Percentiles rank a stretch among this genome's conserved stretches.
phyloP scores from a whole-genome alignment of 2,797 vertebrate species.

The Natrix natrix region DNA sequence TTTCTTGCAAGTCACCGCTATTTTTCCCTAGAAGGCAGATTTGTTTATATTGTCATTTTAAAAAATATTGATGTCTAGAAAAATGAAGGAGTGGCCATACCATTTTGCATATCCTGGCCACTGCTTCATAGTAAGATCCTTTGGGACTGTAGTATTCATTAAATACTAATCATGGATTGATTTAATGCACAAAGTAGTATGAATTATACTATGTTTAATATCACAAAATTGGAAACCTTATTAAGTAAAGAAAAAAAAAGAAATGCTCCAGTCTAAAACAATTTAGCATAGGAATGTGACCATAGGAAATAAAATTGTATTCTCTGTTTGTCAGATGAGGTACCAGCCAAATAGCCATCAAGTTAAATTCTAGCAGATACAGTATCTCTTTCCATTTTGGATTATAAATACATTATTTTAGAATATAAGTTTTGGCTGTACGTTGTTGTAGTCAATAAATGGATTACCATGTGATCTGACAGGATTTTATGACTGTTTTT shows the following conservation, averaged over 20 bases:
- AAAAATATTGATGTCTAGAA: background rate
- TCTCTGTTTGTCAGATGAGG: too few species aligned
- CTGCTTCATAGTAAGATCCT: background rate
- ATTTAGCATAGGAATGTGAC: too few species aligned
- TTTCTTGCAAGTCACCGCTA: background rate
- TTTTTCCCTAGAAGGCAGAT: background rate
- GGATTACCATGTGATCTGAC: too few species aligned
- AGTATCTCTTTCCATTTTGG: too few species aligned
- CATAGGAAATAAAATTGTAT: too few species aligned
- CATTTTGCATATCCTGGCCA: background rate
- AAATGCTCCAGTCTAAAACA: background rate
- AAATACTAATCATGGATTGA: background rate
- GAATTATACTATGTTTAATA: background rate
- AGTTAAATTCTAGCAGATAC: background rate
- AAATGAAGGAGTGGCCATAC: background rate
- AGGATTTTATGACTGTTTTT: too few species aligned
- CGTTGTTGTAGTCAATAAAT: too few species aligned
- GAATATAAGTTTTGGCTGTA: too few species aligned
- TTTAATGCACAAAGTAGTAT: background rate
- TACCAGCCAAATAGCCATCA: background rate
- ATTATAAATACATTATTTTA: too few species aligned
- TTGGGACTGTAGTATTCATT: background rate
- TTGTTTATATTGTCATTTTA: background rate
- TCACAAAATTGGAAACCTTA: background rate
- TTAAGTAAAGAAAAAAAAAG: background rate